Conservation (phyloP, 2,888 invertebrate species). For the Syritta pipiens region DNA sequence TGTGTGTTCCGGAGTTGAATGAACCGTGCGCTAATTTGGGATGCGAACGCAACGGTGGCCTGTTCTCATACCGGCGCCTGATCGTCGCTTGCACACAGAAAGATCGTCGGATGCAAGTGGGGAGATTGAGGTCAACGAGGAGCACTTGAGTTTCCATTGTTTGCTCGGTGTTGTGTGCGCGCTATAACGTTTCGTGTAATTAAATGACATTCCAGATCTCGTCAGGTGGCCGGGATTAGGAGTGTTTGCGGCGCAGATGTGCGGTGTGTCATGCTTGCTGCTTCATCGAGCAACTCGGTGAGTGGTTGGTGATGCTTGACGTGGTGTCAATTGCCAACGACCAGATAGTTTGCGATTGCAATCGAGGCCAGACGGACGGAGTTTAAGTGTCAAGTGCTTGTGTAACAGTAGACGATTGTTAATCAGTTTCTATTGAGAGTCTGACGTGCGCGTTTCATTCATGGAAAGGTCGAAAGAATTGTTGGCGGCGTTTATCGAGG, state of each 20-base stretch:
- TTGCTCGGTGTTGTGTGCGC: slow-evolving; percentile 15
- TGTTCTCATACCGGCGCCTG: slow-evolving; percentile 57
- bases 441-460: background rate
- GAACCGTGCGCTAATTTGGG: slow-evolving; percentile 53
- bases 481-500: slow-evolving; percentile 41
- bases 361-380: slow-evolving; percentile 23
- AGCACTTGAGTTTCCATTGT: slow-evolving; percentile 50
- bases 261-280: background rate
- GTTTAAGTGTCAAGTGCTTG: background rate
- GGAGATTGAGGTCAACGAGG: slow-evolving; percentile 59
- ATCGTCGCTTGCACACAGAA: slow-evolving; percentile 20
- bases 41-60: slow-evolving; percentile 31
- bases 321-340: slow-evolving; percentile 22
- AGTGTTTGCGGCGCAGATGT: too few relatives aligned
- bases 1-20: slow-evolving; percentile 32
- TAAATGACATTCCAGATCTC: slow-evolving; percentile 33
- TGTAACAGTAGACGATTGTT: background rate
- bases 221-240: slow-evolving; percentile 38
- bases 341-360: slow-evolving; percentile 24
- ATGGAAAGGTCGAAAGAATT: slow-evolving; percentile 61
- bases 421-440: background rate
- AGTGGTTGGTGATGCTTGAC: slow-evolving; percentile 17
- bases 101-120: background rate
- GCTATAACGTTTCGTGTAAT: slow-evolving; percentile 43
- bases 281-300: slow-evolving; percentile 40